phyloP scores from a whole-genome alignment of 2,888 invertebrate genomes.

The Mylabris sibirica region DNA sequence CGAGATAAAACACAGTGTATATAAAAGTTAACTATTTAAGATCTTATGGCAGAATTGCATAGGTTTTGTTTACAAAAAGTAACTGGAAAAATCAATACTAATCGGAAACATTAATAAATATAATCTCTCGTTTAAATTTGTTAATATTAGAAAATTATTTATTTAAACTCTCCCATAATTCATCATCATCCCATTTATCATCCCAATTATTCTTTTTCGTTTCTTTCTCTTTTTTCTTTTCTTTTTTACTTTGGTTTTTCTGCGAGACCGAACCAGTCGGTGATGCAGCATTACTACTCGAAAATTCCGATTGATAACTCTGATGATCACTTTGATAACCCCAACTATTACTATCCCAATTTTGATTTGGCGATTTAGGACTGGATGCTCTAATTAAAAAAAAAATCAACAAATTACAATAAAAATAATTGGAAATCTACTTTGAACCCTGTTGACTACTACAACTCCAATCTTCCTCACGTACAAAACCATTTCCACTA shows the following conservation, averaged over 20 bases:
- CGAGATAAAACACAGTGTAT: no score
- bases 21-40: not conserved
- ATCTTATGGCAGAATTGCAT: not conserved
- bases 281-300: constrained; percentile 51
- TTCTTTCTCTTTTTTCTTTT: constrained; percentile 52
- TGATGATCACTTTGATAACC: constrained; percentile 56
- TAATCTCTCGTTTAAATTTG: not conserved
- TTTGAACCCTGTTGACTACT: constrained; percentile 60
- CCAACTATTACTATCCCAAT: constrained; percentile 52
- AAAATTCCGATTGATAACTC: constrained; percentile 55
- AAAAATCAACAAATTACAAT: not conserved
- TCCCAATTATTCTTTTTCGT: constrained; percentile 53
- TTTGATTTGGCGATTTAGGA: constrained; percentile 57
- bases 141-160: constrained; percentile 59
- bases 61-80: not conserved
- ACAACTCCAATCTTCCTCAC: constrained; percentile 59
- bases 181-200: constrained; percentile 67
- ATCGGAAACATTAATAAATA: not conserved
- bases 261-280: constrained; percentile 43
- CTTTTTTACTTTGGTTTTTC: constrained; percentile 48
- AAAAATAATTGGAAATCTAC: constrained; percentile 40
- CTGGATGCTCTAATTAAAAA: constrained; percentile 54
- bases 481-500: constrained; percentile 54
- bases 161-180: constrained; percentile 69
- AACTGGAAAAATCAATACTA: not conserved